Evolutionary conservation across 2,888 invertebrate species (phyloP).

Genomic region (Branchellion lobata): DNA sequence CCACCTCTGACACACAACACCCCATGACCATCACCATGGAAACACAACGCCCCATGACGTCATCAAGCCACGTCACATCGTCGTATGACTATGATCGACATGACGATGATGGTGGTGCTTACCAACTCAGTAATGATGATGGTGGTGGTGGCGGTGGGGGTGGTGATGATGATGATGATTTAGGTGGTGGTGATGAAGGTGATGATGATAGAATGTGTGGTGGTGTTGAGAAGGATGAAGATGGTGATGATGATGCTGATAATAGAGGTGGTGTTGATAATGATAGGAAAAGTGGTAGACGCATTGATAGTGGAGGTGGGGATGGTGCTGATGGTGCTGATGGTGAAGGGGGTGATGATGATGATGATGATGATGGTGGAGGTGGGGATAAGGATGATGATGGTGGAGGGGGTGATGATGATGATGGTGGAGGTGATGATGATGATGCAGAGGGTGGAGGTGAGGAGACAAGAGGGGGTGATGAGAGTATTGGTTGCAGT

Average conservation of each 20-base stretch:
- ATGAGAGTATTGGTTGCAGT: background rate
- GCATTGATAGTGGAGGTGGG: background rate
- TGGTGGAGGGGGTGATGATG: no score
- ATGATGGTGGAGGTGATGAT: no score
- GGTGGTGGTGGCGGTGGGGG: no score
- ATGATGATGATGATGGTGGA: constrained; percentile 20
- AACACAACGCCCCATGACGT: no score
- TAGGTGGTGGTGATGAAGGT: no score
- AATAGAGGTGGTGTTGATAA: constrained; percentile 11
- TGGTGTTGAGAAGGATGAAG: background rate
- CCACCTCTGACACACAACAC: background rate
- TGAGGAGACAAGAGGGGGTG: constrained; percentile 5
- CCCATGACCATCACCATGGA: no score
- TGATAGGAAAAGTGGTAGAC: background rate
- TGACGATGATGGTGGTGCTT: no score
- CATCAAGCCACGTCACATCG: no score
- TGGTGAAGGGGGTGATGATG: constrained; percentile 11
- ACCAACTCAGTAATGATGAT: no score
- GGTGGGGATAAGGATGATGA: constrained; percentile 21
- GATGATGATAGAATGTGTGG: constrained; percentile 1
- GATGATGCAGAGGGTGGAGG: background rate
- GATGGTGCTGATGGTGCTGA: constrained; percentile 4
- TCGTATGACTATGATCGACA: no score
- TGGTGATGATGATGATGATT: no score
- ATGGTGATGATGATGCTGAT: constrained; percentile 17